Evolutionary conservation across 2,888 invertebrate species (phyloP).

Genomic region (Tridacna crocea): DNA sequence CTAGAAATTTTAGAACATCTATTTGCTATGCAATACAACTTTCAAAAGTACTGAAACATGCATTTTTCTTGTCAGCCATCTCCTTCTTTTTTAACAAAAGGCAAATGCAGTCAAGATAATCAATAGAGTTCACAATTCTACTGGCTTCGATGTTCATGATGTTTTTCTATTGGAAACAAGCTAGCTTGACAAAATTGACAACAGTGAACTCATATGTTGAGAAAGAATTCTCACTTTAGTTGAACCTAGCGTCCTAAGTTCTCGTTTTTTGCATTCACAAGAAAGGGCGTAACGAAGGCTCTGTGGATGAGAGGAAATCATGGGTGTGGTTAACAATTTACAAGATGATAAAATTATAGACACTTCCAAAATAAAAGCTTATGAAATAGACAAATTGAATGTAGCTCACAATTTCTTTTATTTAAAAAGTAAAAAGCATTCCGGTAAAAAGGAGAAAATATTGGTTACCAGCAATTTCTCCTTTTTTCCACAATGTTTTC

Average conservation of each 20-base stretch:
- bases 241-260: slow-evolving; percentile 45
- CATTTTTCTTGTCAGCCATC: neutral
- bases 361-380: too few relatives aligned
- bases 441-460: neutral
- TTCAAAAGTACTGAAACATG: neutral
- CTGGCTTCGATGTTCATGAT: too few relatives aligned
- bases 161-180: neutral
- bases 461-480: neutral
- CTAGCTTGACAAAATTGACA: slow-evolving; percentile 7
- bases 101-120: neutral
- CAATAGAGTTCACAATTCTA: neutral
- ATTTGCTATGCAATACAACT: slow-evolving; percentile 15
- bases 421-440: neutral
- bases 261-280: slow-evolving; percentile 57
- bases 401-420: too few relatives aligned
- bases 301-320: slow-evolving; percentile 43
- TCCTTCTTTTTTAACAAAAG: neutral
- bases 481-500: neutral
- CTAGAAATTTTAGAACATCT: slow-evolving; percentile 49
- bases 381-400: too few relatives aligned
- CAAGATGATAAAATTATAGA: neutral
- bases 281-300: slow-evolving; percentile 55
- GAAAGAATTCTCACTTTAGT: slow-evolving; percentile 53
- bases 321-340: neutral
- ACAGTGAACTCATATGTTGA: neutral